Evolutionary conservation across 2,888 invertebrate species (phyloP).

Genomic region (Cheilosia vulpina): DNA sequence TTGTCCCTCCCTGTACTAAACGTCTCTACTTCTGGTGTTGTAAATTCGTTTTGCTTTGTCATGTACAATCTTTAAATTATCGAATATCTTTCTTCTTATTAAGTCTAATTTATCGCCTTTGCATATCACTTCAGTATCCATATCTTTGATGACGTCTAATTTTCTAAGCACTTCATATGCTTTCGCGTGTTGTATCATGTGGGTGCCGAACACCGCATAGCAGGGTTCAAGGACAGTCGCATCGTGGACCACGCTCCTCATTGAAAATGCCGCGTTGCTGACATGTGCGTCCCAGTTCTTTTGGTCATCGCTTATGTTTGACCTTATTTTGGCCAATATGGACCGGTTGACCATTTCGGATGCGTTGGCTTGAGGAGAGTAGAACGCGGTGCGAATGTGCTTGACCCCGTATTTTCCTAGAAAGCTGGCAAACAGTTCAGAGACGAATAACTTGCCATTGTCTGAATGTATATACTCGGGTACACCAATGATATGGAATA

Average conservation of each 20-base stretch:
- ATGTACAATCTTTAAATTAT: not conserved
- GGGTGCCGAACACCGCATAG: not conserved
- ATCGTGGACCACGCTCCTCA: not conserved
- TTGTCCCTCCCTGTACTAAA: not conserved
- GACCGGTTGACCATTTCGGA: conserved; percentile 16
- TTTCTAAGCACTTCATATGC: not conserved
- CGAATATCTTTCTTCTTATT: not conserved
- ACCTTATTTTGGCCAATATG: not conserved
- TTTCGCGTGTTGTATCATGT: not conserved
- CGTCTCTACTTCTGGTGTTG: not conserved
- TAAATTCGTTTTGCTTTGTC: not conserved
- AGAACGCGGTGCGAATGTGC: conserved; percentile 52
- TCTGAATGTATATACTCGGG: not conserved
- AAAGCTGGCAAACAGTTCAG: conserved; percentile 20
- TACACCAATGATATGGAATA: conserved; percentile 1
- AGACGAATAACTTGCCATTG: conserved; percentile 12
- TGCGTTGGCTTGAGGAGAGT: conserved; percentile 54
- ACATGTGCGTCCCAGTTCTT: no score
- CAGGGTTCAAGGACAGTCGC: not conserved
- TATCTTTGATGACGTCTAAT: not conserved
- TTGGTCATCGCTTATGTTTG: no score
- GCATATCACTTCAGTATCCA: not conserved
- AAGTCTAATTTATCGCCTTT: not conserved
- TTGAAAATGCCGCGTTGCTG: not conserved
- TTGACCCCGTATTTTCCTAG: conserved; percentile 42